Evolutionary conservation across 2,888 invertebrate genomes (phyloP).

Genomic region (Oxycera nigricornis): DNA sequence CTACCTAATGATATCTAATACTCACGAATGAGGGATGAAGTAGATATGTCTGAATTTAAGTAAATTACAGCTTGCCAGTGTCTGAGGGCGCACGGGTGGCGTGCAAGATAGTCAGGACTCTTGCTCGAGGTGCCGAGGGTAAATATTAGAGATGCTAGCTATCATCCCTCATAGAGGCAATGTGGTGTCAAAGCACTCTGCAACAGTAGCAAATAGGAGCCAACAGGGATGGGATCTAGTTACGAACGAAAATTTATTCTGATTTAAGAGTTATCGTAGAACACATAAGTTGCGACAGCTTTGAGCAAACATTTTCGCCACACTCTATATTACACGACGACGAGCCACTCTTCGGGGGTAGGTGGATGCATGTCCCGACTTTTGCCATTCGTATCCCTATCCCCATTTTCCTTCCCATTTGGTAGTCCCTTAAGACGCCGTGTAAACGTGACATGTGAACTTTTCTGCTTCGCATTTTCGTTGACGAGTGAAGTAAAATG

Average conservation of each 20-base stretch:
- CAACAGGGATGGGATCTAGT: not conserved
- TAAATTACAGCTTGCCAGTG: not conserved
- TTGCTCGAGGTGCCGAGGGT: not conserved
- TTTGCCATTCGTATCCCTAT: too few relatives aligned
- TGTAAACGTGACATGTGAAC: constrained; percentile 17
- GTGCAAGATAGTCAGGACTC: constrained; percentile 2
- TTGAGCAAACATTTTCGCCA: not conserved
- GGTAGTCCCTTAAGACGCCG: not conserved
- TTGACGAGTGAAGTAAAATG: constrained; percentile 10
- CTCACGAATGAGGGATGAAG: not conserved
- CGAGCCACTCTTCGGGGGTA: not conserved
- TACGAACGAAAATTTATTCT: constrained; percentile 8
- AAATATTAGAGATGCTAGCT: not conserved
- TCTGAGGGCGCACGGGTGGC: not conserved
- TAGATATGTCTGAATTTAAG: constrained; percentile 23
- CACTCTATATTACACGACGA: not conserved
- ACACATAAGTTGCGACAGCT: not conserved
- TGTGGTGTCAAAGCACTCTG: not conserved
- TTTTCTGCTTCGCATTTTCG: not conserved
- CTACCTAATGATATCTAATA: constrained; percentile 14
- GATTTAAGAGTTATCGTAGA: not conserved
- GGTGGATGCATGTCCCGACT: not conserved
- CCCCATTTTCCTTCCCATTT: too few relatives aligned
- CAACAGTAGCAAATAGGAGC: not conserved
- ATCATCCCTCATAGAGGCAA: not conserved